Evolutionary conservation across 2,888 invertebrate genomes (phyloP).

Genomic region (Patella ulyssiponensis): DNA sequence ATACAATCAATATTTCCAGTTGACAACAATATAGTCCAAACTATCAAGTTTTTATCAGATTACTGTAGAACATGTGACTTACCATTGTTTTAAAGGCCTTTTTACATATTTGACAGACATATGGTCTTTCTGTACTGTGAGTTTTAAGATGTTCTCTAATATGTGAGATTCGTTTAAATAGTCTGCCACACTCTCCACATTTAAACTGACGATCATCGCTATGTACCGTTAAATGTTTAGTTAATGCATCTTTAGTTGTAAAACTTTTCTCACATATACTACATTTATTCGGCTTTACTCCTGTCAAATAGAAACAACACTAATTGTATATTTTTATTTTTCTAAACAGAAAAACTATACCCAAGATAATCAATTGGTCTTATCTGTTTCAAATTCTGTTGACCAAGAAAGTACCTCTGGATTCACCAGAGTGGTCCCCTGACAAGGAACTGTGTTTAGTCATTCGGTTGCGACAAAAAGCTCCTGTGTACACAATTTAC

Average conservation of each 20-base stretch:
- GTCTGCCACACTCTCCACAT: conserved; percentile 70
- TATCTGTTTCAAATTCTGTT: too few species aligned
- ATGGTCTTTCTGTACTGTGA: conserved; percentile 64
- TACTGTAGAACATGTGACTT: conserved; percentile 34
- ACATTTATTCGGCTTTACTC: conserved; percentile 64
- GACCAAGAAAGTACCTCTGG: too few species aligned
- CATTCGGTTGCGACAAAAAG: too few species aligned
- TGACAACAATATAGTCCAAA: not conserved
- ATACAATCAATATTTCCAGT: not conserved
- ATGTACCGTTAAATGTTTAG: conserved; percentile 66
- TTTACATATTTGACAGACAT: conserved; percentile 61
- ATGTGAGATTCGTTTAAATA: conserved; percentile 69
- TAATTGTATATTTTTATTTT: not conserved
- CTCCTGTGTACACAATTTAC: too few species aligned
- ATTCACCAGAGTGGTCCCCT: too few species aligned
- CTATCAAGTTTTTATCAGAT: too few species aligned
- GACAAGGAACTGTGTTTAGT: too few species aligned
- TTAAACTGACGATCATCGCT: conserved; percentile 65
- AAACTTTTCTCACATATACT: conserved; percentile 63
- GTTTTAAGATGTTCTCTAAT: conserved; percentile 68
- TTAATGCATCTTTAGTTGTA: conserved; percentile 63
- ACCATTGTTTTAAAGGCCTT: conserved; percentile 69
- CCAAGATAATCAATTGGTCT: too few species aligned
- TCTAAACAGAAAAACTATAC: too few species aligned
- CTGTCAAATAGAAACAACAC: conserved; percentile 40